Evolutionary conservation across 2,797 vertebrate species (phyloP).

Genomic region (Centropyge bicolor): DNA sequence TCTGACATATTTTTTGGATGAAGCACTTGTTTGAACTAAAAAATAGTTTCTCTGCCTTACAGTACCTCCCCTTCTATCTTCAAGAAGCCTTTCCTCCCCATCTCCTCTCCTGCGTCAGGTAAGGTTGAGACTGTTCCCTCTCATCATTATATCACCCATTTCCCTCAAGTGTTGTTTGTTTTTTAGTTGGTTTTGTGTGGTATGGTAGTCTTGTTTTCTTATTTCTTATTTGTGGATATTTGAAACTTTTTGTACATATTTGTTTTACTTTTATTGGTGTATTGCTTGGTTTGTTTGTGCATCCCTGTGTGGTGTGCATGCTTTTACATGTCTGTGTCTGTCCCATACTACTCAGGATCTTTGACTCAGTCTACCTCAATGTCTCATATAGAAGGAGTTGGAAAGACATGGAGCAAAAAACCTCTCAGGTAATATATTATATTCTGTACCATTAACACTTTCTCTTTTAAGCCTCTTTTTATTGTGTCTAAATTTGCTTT

Average conservation of each 20-base stretch:
- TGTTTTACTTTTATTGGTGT: slow-evolving; percentile 27
- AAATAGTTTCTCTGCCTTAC: slow-evolving; percentile 33
- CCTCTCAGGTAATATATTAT: no score
- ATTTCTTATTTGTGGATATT: slow-evolving; percentile 21
- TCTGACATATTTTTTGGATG: slow-evolving; percentile 9
- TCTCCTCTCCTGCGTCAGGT: slow-evolving; percentile 88
- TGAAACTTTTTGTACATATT: slow-evolving; percentile 5
- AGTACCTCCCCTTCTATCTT: slow-evolving; percentile 90
- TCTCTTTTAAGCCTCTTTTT: not conserved
- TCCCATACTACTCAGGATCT: slow-evolving; percentile 85
- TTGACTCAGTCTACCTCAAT: slow-evolving; percentile 94
- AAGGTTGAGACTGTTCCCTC: slow-evolving; percentile 45
- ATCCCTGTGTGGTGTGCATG: slow-evolving; percentile 74
- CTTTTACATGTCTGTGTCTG: slow-evolving; percentile 76
- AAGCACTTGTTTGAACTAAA: slow-evolving; percentile 31
- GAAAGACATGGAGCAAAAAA: slow-evolving; percentile 92
- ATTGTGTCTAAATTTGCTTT: slow-evolving; percentile 52
- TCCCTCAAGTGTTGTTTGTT: slow-evolving; percentile 19
- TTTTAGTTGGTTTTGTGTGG: slow-evolving; percentile 41
- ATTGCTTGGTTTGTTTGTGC: slow-evolving; percentile 55
- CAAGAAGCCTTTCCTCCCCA: slow-evolving; percentile 91
- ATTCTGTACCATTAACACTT: not conserved
- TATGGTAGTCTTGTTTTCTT: slow-evolving; percentile 13
- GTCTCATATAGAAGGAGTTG: slow-evolving; percentile 93
- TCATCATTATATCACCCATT: slow-evolving; percentile 14